Base-by-base conservation (phyloP, 1,140 invertebrate genomes). In the Trachymyrmex cornetzi region DNA sequence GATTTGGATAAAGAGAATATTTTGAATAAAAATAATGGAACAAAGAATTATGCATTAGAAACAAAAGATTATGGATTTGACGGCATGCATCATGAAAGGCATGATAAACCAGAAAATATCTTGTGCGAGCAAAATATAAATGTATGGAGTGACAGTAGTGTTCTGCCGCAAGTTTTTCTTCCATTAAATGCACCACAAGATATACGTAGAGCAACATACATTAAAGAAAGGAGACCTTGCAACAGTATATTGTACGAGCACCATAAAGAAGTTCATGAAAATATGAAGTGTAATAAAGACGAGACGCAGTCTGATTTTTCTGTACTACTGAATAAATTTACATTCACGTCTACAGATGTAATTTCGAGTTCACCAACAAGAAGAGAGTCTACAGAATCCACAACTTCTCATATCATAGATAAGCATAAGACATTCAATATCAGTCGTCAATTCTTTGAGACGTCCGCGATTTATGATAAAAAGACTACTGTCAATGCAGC, bases 301-400 rank as follows among this genome's bases (percentile, higher is more conserved):
- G 16, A 24, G 85, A 38, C 9, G 5, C 38, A 82, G 16, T 87
- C 86, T 0, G 91, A 95, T 5, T 93, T 95, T 67, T 95, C 94
- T 3, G 79, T 90, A 14, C 19, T 94, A 16, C 85, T 95, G 1
- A 92, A 94, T 71, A 87, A 94, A 77, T 87, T 94, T 7, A 94
- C 91, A 50, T 91, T 95, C 0, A 87, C 87, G 12, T 87, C 93
- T 30, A 59, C 77, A 75, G 24, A 90, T 77, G 2, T 81, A 59
- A 27, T 61, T 19, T 19, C 63, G 2, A 79, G 44, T 85, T 69
- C 67, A 24, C 0, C 24, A 9, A 1, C 5, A 0, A 74, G 27
- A 48, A n/a, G 14, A 6, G 80, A 84, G 16, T 84, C 57, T 7
- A 30, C 14, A 14, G 80, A 48, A 6, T 44, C 50, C 0, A 30